These are phyloP conservation scores for Leucophora obtusa DNA, from an alignment of 2,888 invertebrate species.

Conservation along the genomic window DNA sequence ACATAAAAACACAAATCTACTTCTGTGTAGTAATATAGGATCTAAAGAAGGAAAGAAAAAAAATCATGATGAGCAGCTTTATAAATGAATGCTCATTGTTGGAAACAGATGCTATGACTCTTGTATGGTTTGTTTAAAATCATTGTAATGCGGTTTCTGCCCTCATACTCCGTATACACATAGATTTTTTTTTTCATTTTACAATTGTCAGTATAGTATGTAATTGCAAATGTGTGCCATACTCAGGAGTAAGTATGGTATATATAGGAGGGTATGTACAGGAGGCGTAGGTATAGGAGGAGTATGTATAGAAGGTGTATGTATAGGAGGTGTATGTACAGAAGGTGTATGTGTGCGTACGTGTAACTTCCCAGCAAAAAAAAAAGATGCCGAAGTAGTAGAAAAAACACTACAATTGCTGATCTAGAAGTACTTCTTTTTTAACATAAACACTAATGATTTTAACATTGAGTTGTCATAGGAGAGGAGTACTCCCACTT, in stretches of 20 bases:
- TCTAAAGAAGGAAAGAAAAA: neutral
- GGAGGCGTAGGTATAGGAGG: no score
- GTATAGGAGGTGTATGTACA: no score
- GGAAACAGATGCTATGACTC: slow-evolving; percentile 58
- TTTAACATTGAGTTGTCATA: no score
- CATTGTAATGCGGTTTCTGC: slow-evolving; percentile 53
- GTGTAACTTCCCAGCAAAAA: no score
- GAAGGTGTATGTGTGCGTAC: neutral
- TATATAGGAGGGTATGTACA: no score
- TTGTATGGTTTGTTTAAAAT: slow-evolving; percentile 52
- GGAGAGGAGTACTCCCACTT: no score
- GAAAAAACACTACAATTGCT: no score
- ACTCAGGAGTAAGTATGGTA: neutral
- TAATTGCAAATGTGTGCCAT: neutral
- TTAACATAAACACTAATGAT: no score
- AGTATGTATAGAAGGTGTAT: no score
- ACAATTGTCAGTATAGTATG: neutral
- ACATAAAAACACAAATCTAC: neutral
- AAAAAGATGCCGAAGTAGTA: no score
- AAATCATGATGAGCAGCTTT: slow-evolving; percentile 10
- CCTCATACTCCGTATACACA: neutral
- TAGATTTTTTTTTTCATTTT: neutral
- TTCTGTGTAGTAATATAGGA: neutral
- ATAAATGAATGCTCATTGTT: slow-evolving; percentile 53
- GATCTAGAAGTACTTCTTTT: no score